Evolutionary conservation across 2,888 invertebrate genomes (phyloP).

Genomic region (Dorcus parallelipipedus): DNA sequence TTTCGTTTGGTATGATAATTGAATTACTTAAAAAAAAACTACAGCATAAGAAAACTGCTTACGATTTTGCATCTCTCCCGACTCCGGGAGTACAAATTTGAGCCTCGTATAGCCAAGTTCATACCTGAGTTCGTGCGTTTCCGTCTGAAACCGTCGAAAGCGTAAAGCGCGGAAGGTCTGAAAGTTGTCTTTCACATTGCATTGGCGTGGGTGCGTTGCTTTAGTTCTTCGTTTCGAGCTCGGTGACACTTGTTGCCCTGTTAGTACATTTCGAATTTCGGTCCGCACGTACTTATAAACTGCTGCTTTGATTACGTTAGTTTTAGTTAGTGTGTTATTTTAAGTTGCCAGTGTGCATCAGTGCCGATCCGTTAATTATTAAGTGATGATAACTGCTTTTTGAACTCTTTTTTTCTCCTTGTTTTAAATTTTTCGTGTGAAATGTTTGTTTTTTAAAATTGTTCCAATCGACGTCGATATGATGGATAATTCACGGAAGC

Average conservation of each 20-base stretch:
- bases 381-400: background rate
- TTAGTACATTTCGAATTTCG: background rate
- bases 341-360: background rate
- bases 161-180: background rate
- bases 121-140: constrained; percentile 1
- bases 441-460: constrained; percentile 3
- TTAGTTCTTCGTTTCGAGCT: background rate
- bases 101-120: too few species aligned
- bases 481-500: background rate
- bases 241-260: constrained; percentile 14
- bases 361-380: background rate
- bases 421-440: constrained; percentile 1
- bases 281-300: background rate
- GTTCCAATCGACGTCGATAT: background rate
- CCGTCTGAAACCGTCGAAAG: background rate
- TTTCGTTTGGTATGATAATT: too few species aligned
- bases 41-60: background rate
- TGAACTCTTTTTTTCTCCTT: too few species aligned
- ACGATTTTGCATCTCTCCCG: background rate
- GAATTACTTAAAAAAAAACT: background rate
- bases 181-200: constrained; percentile 6
- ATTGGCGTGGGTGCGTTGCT: constrained; percentile 12
- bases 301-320: background rate
- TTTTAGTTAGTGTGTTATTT: background rate
- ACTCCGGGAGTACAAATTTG: too few species aligned